Base-by-base conservation (phyloP, 1,140 invertebrate species). In the Leptinotarsa undecemlineata region DNA sequence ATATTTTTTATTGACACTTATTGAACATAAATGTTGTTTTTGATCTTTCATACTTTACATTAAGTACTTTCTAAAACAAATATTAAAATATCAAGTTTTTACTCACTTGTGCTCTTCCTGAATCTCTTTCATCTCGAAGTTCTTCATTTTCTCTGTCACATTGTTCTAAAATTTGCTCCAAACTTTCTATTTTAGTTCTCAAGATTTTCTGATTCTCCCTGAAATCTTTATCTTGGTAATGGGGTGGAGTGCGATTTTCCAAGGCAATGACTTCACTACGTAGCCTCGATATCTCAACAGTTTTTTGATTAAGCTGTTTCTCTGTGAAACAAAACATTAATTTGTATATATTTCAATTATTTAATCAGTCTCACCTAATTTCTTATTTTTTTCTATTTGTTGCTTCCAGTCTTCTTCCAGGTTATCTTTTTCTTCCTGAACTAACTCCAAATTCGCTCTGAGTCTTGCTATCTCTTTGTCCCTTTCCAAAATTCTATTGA, bases 401-500 rank as follows among this genome's bases (percentile, higher is more conserved):
- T 74, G 11, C 48, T 76, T 77, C 3, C 82, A 69, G 64, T 84
- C 81, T 64, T 80, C 79, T 67, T 80, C 75, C 19, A 83, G 23
- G 78, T 81, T 81, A 33, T 74, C 74, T 68, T 83, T 83, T 68
- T 85, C 82, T 64, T 78, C 80, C 19, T 81, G 79, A 74, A 83
- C 81, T 13, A 76, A 62, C 64, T 84, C 81, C 23, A 85, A 67
- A 48, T 82, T 78, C 13, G 71, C 57, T 60, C 73, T 75, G 26
- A 84, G 68, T 62, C 71, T 81, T 13, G 75, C 74, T 47, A 84
- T 80, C 67, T 81, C 76, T 64, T 74, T 77, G 47, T 82, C 80
- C 66, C 77, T 81, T 72, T 83, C 80, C 48, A 74, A 70, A 13
- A 82, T 23, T 21, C 75, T 76, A 20, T 26, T 72, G 13, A 66